A percentile compares a stretch with the other conserved stretches of the same genome.
phyloP scores from a whole-genome alignment of 2,888 invertebrate genomes.

The Oscheius sp. region DNA sequence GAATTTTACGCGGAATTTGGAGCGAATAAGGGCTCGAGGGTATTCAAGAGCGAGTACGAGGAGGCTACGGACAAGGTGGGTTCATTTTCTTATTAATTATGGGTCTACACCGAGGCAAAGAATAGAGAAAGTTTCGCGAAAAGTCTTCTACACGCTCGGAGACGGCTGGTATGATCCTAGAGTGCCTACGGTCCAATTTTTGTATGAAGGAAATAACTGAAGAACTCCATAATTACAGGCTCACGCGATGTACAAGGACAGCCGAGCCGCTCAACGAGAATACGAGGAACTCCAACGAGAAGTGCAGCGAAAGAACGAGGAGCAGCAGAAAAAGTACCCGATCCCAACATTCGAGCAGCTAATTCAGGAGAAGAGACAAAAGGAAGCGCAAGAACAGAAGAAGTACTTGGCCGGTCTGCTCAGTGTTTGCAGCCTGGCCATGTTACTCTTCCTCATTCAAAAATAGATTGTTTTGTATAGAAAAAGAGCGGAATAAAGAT shows the following conservation, averaged over 20 bases:
- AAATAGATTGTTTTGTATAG: neutral
- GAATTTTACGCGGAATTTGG: slow-evolving; percentile 63
- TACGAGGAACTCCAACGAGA: slow-evolving; percentile 61
- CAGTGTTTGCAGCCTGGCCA: slow-evolving; percentile 15
- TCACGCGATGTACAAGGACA: slow-evolving; percentile 58
- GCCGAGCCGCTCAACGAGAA: slow-evolving; percentile 62
- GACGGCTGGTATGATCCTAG: no score
- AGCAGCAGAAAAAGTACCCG: slow-evolving; percentile 55
- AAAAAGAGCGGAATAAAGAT: slow-evolving; percentile 3
- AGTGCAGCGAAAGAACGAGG: slow-evolving; percentile 58
- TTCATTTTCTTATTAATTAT: no score
- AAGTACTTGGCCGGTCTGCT: slow-evolving; percentile 53
- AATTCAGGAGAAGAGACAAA: slow-evolving; percentile 49
- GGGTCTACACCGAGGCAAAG: no score
- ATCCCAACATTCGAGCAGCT: slow-evolving; percentile 69
- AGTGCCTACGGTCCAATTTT: no score
- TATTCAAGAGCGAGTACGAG: slow-evolving; percentile 57
- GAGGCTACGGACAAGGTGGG: slow-evolving; percentile 47
- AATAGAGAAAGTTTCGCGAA: no score
- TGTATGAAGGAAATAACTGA: neutral
- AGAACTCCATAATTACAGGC: neutral
- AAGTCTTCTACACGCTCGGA: no score
- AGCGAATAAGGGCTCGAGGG: slow-evolving; percentile 44
- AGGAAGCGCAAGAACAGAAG: slow-evolving; percentile 48
- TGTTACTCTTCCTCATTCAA: slow-evolving; percentile 15